These are phyloP conservation scores for Muntiacus muntjak DNA, from an alignment of 2,113 vertebrate species.

Conservation along the genomic window DNA sequence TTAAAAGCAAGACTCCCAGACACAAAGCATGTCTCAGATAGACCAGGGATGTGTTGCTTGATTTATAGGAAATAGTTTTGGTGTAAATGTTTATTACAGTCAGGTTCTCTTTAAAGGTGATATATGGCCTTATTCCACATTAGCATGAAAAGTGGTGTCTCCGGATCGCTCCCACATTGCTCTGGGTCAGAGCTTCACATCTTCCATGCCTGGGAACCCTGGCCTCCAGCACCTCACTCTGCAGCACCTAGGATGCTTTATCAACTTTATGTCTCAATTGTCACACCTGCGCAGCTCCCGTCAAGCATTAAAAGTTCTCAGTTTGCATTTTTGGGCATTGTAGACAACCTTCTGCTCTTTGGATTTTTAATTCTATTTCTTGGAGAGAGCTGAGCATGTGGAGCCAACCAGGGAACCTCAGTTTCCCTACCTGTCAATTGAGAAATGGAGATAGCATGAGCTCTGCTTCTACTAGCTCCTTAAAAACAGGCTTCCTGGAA, in stretches of 20 bases:
- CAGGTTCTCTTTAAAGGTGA: conserved; percentile 64
- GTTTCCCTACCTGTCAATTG: not conserved
- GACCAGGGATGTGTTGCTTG: conserved; percentile 46
- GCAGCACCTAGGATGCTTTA: not conserved
- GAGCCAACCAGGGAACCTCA: not conserved
- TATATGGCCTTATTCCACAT: conserved; percentile 42
- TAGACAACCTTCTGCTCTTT: not conserved
- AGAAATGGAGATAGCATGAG: not conserved
- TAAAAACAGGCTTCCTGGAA: not conserved
- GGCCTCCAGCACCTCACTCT: not conserved
- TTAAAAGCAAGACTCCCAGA: conserved; percentile 56
- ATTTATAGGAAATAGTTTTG: conserved; percentile 67
- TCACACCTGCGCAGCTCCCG: conserved; percentile 24
- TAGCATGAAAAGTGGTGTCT: conserved; percentile 49
- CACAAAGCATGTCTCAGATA: conserved; percentile 32
- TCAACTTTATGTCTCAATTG: conserved; percentile 42
- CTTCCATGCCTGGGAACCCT: not conserved
- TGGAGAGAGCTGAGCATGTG: not conserved
- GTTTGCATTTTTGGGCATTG: not conserved
- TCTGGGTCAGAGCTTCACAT: not conserved
- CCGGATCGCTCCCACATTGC: not conserved
- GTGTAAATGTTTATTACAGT: conserved; percentile 68
- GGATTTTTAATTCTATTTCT: not conserved
- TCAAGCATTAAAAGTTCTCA: not conserved
- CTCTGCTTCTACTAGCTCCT: not conserved